Evolutionary conservation across 2,797 vertebrate species (phyloP), one percentile per base, ranked within the genome.

Genomic region (Sparus aurata): DNA sequence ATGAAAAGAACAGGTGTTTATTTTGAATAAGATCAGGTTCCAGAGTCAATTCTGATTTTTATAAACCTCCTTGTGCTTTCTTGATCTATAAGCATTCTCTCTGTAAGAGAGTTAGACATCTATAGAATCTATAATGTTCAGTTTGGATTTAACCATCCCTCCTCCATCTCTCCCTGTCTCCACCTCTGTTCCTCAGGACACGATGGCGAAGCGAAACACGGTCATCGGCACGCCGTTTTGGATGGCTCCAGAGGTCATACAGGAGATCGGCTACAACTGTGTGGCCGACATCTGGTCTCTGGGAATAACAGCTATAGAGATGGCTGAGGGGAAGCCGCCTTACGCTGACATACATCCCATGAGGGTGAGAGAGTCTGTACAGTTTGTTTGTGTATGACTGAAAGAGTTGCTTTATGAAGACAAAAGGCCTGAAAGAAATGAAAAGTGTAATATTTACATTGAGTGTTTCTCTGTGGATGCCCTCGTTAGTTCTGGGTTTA

Each of bases 201-300:
- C 98, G 45, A 99, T 99, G 98, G 98, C 98, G 7, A 99, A 99
- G 91, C 69, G 98, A 45, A 99, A 99, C 93, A 99, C 98, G 0
- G 98, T 99, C 67, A 99, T 99, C 69, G 98, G 98, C 46, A 99
- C 98, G 2, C 98, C 98, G 0, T 99, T 99, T 92, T 99, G 98
- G 98, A 99, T 99, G 98, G 98, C 98, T 77, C 98, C 98, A 4
- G 98, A 99, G 90, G 97, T 99, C 86, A 99, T 99, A 68, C 98
- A 99, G 90, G 98, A 99, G 93, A 98, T 98, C 58, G 98, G 98
- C 4, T 99, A 99, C 90, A 98, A 99, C 73, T 99, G 98, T 38
- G 96, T 98, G 73, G 98, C 98, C 0, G 98, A 99, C 85, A 97
- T 99, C 91, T 99, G 98, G 98, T 99, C 98, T 2, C 88, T 99